Base-by-base conservation (phyloP, 2,888 invertebrate species). In the Drosophila pseudotakahashii region DNA sequence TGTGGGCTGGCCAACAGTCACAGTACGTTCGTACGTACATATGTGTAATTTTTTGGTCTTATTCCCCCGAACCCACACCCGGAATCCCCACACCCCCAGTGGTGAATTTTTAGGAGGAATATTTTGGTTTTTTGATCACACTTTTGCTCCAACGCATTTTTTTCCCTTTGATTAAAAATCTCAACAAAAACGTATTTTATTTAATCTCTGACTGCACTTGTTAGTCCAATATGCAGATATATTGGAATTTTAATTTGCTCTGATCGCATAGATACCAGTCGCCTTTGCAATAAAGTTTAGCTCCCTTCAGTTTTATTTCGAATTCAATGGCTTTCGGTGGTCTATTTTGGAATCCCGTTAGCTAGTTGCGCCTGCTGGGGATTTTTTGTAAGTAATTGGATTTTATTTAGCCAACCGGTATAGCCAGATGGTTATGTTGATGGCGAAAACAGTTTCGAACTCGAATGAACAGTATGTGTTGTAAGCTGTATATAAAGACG, bases 211-310 rank as follows among this genome's bases (percentile, higher is more conserved):
- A 42, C 67, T 54, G 52, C 32, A 60, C 71, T 66, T 57, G 52
- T 75, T 75, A 64, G 62, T 63, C 73, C 53, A 78, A 62, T 62
- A 81, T 69, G 62, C 71, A 72, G 74, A 71, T 70, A 77, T 73
- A 75, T 88, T 86, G 78, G 80, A 78, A 83, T 86, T 82, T 85
- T 77, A 80, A 76, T 82, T 82, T 85, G 64, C 75, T 67, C 76
- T 75, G 68, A 66, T 75, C 72, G 73, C 73, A 68, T 52, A 71
- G 23, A 60, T 61, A 44, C 37, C 30, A 13, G 10, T 16, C 44
- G 63, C n/a, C 72, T 72, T 61, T 58, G 44, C 37, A 37, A 45
- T 58, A 62, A 41, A 62, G 47, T 47, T 37, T 47, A 34, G 10
- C 37, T 37, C 34, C 13, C 10, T 36, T 36, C n/a, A 32, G 68